phyloP scores from a whole-genome alignment of 2,888 invertebrate genomes.

The Andricus quercusramuli region DNA sequence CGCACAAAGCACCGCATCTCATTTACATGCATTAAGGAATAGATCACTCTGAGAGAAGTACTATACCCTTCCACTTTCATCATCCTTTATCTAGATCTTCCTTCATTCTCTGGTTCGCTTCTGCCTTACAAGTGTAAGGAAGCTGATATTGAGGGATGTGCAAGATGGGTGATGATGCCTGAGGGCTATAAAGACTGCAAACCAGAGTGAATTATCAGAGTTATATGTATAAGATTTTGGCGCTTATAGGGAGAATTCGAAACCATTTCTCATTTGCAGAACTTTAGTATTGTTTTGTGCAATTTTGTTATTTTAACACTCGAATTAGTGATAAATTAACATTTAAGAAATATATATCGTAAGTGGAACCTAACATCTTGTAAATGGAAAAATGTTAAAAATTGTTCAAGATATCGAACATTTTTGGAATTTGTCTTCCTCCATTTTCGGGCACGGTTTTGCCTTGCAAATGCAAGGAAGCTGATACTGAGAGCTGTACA shows the following conservation, averaged over 20 bases:
- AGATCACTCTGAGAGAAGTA: constrained; percentile 55
- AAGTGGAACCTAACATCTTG: too few relatives aligned
- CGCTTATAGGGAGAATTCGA: not conserved
- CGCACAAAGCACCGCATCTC: constrained; percentile 61
- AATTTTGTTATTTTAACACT: too few relatives aligned
- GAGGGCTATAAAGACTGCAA: not conserved
- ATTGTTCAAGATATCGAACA: too few relatives aligned
- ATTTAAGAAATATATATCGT: too few relatives aligned
- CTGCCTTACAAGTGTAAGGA: constrained; percentile 5
- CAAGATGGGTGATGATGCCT: not conserved
- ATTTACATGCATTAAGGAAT: constrained; percentile 66
- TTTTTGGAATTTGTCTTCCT: too few relatives aligned
- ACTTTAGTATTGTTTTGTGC: not conserved
- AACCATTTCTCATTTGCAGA: not conserved
- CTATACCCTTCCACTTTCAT: constrained; percentile 23
- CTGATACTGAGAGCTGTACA: not conserved
- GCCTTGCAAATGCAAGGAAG: not conserved
- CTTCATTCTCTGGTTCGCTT: constrained; percentile 17
- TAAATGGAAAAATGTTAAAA: too few relatives aligned
- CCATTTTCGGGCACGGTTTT: too few relatives aligned
- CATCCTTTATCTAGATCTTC: constrained; percentile 25
- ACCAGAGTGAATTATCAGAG: constrained; percentile 3
- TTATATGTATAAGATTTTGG: not conserved
- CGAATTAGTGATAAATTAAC: too few relatives aligned
- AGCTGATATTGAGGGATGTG: not conserved